Base-by-base conservation (phyloP, 1,140 invertebrate genomes). In the Mactra quadrangularis region DNA sequence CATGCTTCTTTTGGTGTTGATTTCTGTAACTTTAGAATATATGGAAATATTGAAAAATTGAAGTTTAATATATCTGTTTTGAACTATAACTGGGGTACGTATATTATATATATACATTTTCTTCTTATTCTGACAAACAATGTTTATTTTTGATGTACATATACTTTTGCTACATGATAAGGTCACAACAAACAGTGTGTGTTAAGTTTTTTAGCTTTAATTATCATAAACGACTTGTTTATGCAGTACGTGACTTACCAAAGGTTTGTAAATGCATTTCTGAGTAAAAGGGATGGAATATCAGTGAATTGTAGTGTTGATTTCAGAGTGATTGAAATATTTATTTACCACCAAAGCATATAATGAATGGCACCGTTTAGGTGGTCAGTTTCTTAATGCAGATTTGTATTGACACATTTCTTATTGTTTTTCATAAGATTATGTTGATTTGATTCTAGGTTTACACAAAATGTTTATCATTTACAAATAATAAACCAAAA, bases 41-140 rank as follows among this genome's bases (percentile, higher is more conserved):
- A 27, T 2, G 29, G 41, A 27, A 52, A 31, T 3, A 17, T 71
- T 17, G 68, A 71, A 33, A 71, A 31, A 33, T 15, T 71, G 0
- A 17, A 9, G 13, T 71, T 71, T 38, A 41, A 71, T 22, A 47
- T 83, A 22, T 38, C 75, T 0, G 45, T 83, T 17, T 68, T 85
- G 17, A n/a, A 50, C 25, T 82, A 82, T 68, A 35, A 47, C n/a
- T 82, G 77, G 71, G 84, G n/a, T n/a, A n/a, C n/a, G n/a, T n/a
- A n/a, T n/a, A n/a, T n/a, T n/a, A n/a, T n/a, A n/a, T n/a, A n/a
- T 50, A 57, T 57, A 3, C 9, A 11, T 9, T 47, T 9, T 47
- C 19, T 19, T 9, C 19, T 47, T 47, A 47, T 11, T 47, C 19
- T 47, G 45, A 47, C 19, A 11, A 11, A 19, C 45, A 11, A 11